Conservation (phyloP, 2,113 vertebrate genomes). For the Perognathus longimembris region DNA sequence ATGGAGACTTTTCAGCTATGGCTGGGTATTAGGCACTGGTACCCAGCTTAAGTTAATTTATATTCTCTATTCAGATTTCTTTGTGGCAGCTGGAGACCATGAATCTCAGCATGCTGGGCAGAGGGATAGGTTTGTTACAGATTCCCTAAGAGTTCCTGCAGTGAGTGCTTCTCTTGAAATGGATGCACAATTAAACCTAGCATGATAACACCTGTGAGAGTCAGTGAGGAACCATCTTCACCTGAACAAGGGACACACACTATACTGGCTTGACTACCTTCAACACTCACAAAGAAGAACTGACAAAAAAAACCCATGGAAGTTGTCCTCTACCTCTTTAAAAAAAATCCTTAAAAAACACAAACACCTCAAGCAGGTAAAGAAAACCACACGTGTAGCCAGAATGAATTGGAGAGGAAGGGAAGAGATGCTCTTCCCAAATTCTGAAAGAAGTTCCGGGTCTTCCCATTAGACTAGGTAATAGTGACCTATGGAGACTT, state of each 20-base stretch:
- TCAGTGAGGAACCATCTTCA: constrained; percentile 41
- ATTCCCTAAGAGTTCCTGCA: constrained; percentile 57
- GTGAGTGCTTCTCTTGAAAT: constrained; percentile 54
- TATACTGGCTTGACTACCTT: constrained; percentile 12
- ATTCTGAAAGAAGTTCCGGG: background rate
- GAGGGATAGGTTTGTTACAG: background rate
- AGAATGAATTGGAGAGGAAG: background rate
- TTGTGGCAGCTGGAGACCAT: constrained; percentile 60
- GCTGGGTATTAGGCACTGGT: too few species aligned
- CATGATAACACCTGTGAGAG: constrained; percentile 35
- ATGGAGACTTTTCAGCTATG: too few species aligned
- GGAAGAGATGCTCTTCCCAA: background rate
- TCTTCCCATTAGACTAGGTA: background rate
- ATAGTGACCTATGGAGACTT: background rate
- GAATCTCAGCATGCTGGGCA: constrained; percentile 51
- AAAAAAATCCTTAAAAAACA: background rate
- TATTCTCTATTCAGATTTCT: constrained; percentile 69
- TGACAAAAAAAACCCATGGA: background rate
- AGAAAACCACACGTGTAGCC: background rate
- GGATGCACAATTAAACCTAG: constrained; percentile 61
- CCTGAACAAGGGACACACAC: background rate
- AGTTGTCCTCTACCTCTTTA: background rate
- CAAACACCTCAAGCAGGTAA: background rate
- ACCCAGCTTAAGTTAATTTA: background rate
- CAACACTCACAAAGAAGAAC: constrained; percentile 13